phyloP scores from a whole-genome alignment of 2,113 vertebrate species.

The Dascyllus trimaculatus region DNA sequence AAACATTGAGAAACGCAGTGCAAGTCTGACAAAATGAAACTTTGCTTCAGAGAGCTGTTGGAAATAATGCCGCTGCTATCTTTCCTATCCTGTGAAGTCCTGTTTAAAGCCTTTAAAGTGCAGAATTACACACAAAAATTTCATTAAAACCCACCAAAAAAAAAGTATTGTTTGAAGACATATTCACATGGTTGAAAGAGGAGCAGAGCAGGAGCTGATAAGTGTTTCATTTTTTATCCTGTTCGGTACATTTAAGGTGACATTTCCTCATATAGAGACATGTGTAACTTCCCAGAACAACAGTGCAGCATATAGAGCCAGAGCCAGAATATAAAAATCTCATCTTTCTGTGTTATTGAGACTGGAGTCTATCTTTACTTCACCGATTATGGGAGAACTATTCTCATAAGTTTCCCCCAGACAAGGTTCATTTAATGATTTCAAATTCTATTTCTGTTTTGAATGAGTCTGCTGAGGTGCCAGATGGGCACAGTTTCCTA shows the following conservation, averaged over 20 bases:
- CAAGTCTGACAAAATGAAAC: no score
- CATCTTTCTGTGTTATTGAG: neutral
- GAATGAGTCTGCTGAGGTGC: conserved; percentile 29
- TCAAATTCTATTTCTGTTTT: conserved; percentile 37
- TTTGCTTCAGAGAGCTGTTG: neutral
- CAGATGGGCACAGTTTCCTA: conserved; percentile 42
- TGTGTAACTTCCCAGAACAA: neutral
- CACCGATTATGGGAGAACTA: conserved; percentile 17
- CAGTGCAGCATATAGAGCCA: neutral
- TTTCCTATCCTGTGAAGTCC: neutral
- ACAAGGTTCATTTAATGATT: conserved; percentile 41
- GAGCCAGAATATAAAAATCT: conserved; percentile 6
- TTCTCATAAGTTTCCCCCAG: conserved; percentile 19
- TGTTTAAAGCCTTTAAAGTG: neutral
- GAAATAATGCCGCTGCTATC: no score
- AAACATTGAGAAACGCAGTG: no score
- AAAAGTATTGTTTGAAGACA: neutral
- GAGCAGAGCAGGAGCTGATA: neutral
- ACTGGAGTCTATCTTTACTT: conserved; percentile 29
- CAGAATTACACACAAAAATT: neutral
- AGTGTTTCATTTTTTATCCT: neutral
- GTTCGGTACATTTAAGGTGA: neutral
- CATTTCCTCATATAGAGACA: neutral
- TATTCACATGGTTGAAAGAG: neutral
- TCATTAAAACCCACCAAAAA: neutral